Base-by-base conservation (phyloP, 2,888 invertebrate genomes). In the Leptarthrus brevirostris region DNA sequence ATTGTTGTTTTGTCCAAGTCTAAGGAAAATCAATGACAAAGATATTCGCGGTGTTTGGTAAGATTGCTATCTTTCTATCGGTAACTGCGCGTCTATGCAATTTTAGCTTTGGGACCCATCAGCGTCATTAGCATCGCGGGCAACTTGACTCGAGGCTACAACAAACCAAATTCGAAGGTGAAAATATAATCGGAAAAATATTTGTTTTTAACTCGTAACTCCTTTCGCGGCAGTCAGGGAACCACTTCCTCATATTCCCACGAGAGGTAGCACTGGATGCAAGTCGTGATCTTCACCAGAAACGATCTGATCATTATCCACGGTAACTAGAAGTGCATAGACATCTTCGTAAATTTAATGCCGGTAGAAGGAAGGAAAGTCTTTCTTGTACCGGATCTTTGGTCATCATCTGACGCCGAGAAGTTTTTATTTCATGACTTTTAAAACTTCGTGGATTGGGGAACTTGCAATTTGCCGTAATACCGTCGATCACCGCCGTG, bases 321-420 rank as follows among this genome's bases (percentile, higher is more conserved):
- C 36, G 24, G 44, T 24, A 24, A 24, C 14, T 14, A 64, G 64
- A 44, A 64, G 40, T 40, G 58, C 20, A 58, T 26, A 10, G n/a
- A n/a, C 20, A n/a, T 44, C 47, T 44, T 24, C 24, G 64, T 44
- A 14, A 44, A 20, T 47, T 24, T 24, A n/a, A 12, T 12, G n/a
- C 47, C 44, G 22, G 24, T 24, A 44, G 24, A 64, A 64, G 64
- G 44, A 64, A 64, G 44, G 64, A 64, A 64, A 64, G 64, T 64
- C 40, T 64, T 64, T 40, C 16, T n/a, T 44, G 22, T 44, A 47
- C 16, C 64, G 24, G 64, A 64, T 64, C 26, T 44, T 24, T 44
- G 64, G 64, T 64, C 64, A 64, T 22, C 64, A 16, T 8, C 56
- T 4, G 40, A 40, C 12, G 64, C 10, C 10, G 14, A 64, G 24